Base-by-base conservation (phyloP, 2,797 vertebrate genomes). In the Argentina silus region DNA sequence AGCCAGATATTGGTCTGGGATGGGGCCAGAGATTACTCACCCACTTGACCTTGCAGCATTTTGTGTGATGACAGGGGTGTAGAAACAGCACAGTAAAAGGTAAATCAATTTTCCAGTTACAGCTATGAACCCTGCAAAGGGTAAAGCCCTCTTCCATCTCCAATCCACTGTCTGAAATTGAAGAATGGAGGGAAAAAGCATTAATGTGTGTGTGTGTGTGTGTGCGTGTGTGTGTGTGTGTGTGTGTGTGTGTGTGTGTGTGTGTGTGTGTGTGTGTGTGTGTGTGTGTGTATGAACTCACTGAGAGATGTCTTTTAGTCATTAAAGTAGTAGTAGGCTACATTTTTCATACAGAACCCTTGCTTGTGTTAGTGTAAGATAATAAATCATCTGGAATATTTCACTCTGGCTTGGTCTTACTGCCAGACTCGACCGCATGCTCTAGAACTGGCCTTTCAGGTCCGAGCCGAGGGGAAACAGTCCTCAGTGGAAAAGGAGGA, bases 311-410 rank as follows among this genome's bases (percentile, higher is more conserved):
- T 60, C 21, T 59, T 59, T 9, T 57, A 21, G 14, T 14, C 12
- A 11, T 48, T 4, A 50, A 50, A 50, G 3, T 11, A 50, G 48
- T 51, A 51, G 47, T 15, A 0, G 6, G 14, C 27, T 36, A 36
- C 21, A 7, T 59, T 60, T 23, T 6, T 23, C 3, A 11, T 23
- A 60, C 23, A n/a, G 8, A 44, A 17, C 43, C 8, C 8, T 50
- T 51, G 61, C 55, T 53, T 45, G 17, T 50, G 47, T 67, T 63
- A 10, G 42, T 69, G 10, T 68, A 47, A 57, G 44, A 12, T 71
- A 48, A 56, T 69, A 73, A 69, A 72, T 65, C 69, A 65, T 51
- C 11, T 21, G 15, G 51, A 69, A 17, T 72, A 56, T 57, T 75
- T 67, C 19, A 9, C 51, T 59, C 15, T 43, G 44, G 15, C 50